Conservation (phyloP, 2,797 vertebrate species). For the Potorous gilbertii region DNA sequence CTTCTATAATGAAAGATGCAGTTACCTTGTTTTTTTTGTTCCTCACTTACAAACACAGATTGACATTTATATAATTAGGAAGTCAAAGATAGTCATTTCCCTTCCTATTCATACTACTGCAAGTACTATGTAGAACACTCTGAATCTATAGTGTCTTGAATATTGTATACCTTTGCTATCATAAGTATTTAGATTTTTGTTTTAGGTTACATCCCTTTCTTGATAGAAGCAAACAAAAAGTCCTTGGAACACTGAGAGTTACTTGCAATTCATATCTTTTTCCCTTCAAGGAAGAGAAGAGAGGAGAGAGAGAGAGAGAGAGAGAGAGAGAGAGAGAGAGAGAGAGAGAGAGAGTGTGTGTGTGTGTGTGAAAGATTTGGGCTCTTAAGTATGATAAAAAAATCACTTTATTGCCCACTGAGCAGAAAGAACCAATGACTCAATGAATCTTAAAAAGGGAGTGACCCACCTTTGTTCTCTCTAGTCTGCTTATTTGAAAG, state of each 20-base stretch:
- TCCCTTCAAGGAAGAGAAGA: neutral
- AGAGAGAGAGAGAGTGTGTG: too few relatives aligned
- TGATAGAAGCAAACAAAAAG: slow-evolving; percentile 34
- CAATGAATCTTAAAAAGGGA: neutral
- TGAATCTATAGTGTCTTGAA: neutral
- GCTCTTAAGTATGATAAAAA: neutral
- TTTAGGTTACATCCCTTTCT: neutral
- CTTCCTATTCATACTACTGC: neutral
- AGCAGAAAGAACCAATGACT: neutral
- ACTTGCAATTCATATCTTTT: neutral
- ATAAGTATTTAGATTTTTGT: neutral
- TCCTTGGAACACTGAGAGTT: neutral
- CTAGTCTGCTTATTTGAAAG: neutral
- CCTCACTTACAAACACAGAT: neutral
- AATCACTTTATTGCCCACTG: neutral
- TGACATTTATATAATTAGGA: neutral
- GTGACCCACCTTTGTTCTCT: neutral
- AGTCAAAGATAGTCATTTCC: neutral
- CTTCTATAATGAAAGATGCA: neutral
- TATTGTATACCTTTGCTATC: neutral
- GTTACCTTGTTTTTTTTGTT: neutral
- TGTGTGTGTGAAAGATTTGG: neutral
- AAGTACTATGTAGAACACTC: neutral
- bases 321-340: too few relatives aligned
- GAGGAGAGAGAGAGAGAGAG: too few relatives aligned